Base-by-base conservation (phyloP, 2,888 invertebrate species). In the Mimas tiliae region DNA sequence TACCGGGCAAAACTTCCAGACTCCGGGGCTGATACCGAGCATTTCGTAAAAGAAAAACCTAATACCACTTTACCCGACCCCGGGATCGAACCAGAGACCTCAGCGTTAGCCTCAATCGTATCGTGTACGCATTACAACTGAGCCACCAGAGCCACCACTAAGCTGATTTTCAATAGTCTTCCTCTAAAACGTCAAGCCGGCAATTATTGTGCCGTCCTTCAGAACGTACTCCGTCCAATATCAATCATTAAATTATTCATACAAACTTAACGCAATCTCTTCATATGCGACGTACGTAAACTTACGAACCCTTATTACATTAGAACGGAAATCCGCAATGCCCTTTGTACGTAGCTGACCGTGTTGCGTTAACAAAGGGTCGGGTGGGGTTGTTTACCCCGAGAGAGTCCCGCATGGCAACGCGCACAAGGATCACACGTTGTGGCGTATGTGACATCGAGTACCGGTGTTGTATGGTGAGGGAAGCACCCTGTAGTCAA, bases 361-460 rank as follows among this genome's bases (percentile, higher is more conserved):
- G 58, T 34, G 58, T 42, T 38, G 58, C 42, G 33, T 33, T 53
- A 58, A 42, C 58, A 58, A 58, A 58, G 58, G 58, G 58, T 58
- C 19, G 38, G 1, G 8, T 19, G 16, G 58, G 58, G 58, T 58
- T 34, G 58, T 11, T 12, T 42, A 14, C 58, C 58, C 58, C 27
- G 47, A 27, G 52, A 52, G 19, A 58, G 19, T 14, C 19, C 9
- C 38, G 58, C 58, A 58, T 58, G 19, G 58, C 58, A 58, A 58
- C 58, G 34, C 38, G 38, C 16, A 55, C 34, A 55, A 19, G 51
- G 14, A 27, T 58, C 58, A 38, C 38, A n/a, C 34, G 8, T 58
- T 42, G 58, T 19, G 42, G 58, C 58, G 19, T 38, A 9, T 55
- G 16, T 38, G 38, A 58, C 11, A 42, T 42, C 58, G 38, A 58